Percentiles rank a stretch among this genome's conserved stretches.
Evolutionary conservation across 2,797 vertebrate genomes (phyloP).

Genomic region (Phalloptychus januarius): DNA sequence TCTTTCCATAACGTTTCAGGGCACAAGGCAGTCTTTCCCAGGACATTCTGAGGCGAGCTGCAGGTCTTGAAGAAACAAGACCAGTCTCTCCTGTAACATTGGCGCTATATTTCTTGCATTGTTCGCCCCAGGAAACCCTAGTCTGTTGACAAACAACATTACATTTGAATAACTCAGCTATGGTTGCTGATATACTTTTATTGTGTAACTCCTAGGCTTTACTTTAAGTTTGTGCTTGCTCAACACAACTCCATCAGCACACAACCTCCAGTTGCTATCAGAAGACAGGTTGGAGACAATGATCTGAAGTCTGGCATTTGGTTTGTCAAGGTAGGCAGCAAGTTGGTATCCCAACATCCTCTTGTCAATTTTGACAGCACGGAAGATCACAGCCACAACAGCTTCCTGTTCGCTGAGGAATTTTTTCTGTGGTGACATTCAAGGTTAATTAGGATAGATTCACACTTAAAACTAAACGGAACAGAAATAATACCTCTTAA

Average conservation of each 20-base stretch:
- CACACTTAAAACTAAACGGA: background rate
- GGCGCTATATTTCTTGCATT: slow-evolving; percentile 80
- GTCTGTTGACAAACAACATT: slow-evolving; percentile 62
- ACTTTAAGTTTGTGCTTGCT: slow-evolving; percentile 85
- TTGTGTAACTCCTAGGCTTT: slow-evolving; percentile 45
- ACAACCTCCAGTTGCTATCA: slow-evolving; percentile 83
- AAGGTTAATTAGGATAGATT: background rate
- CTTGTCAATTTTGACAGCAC: slow-evolving; percentile 70
- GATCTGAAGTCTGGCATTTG: slow-evolving; percentile 74
- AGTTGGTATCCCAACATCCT: slow-evolving; percentile 79
- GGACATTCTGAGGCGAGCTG: slow-evolving; percentile 76
- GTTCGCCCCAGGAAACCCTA: slow-evolving; percentile 80
- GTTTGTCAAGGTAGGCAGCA: slow-evolving; percentile 73
- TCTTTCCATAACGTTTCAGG: slow-evolving; percentile 58
- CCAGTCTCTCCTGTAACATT: slow-evolving; percentile 81
- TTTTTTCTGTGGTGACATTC: slow-evolving; percentile 62
- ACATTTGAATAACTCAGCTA: background rate
- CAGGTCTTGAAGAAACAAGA: slow-evolving; percentile 74
- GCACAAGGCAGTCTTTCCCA: slow-evolving; percentile 78
- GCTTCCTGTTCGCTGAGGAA: slow-evolving; percentile 69
- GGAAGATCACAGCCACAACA: slow-evolving; percentile 69
- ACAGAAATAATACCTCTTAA: background rate
- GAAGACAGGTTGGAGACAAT: slow-evolving; percentile 79
- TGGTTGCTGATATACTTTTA: background rate
- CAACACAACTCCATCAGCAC: slow-evolving; percentile 80